These are phyloP conservation scores for human DNA, from an alignment of 2,113 vertebrate genomes.

Conservation along the genomic window DNA sequence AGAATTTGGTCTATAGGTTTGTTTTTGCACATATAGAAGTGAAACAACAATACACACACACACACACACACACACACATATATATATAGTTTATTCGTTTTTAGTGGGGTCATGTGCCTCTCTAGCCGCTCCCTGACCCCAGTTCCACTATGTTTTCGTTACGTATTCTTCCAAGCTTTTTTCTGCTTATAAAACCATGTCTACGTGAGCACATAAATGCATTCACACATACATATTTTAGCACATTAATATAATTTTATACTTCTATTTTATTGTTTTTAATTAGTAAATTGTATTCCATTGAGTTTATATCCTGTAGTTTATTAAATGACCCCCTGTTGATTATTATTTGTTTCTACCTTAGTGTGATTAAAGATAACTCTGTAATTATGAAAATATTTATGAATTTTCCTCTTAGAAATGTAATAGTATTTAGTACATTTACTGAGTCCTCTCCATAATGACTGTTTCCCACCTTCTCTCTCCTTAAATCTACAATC, in stretches of 20 bases:
- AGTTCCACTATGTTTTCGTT: not conserved
- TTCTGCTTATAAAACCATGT: conserved; percentile 1
- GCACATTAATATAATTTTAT: not conserved
- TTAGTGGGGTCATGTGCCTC: not conserved
- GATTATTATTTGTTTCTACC: not conserved
- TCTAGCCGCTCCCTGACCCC: not conserved
- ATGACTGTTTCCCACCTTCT: not conserved
- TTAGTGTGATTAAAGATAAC: conserved; percentile 1
- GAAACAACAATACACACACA: not conserved
- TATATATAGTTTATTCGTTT: not conserved
- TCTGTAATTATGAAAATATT: conserved; percentile 2
- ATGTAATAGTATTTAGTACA: not conserved
- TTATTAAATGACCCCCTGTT: not conserved
- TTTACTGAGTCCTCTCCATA: not conserved
- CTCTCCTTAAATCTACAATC: not conserved
- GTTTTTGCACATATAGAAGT: not conserved
- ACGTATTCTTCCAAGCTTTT: not conserved
- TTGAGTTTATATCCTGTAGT: not conserved
- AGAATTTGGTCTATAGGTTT: not conserved
- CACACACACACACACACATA: not conserved
- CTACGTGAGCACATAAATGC: not conserved
- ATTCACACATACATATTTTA: conserved; percentile 17
- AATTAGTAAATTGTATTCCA: not conserved
- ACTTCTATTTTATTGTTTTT: not conserved
- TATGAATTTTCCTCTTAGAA: conserved; percentile 34